Evolutionary conservation across 2,113 vertebrate genomes (phyloP).

Genomic region (Struthidea cinerea): DNA sequence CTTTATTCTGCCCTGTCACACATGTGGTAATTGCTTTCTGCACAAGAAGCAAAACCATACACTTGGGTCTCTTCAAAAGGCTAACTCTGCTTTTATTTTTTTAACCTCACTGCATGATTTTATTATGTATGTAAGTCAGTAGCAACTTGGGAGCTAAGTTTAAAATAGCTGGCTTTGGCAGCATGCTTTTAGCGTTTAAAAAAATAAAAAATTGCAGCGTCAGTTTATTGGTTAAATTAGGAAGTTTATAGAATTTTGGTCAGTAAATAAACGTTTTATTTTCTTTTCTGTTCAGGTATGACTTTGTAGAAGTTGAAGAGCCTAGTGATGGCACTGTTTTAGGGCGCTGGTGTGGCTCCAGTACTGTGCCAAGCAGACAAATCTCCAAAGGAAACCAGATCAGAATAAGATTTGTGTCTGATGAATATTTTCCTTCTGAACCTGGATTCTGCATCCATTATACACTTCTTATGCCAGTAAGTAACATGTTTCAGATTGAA

Average conservation of each 20-base stretch:
- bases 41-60: not conserved
- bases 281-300: slow-evolving; percentile 81
- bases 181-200: not conserved
- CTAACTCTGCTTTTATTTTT: slow-evolving; percentile 15
- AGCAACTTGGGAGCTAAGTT: not conserved
- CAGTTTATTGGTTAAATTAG: not conserved
- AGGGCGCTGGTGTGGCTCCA: slow-evolving; percentile 96
- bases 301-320: slow-evolving; percentile 96
- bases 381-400: slow-evolving; percentile 91
- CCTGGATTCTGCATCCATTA: slow-evolving; percentile 95
- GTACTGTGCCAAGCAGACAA: slow-evolving; percentile 77
- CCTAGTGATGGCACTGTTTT: slow-evolving; percentile 82
- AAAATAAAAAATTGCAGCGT: not conserved
- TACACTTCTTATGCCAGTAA: slow-evolving; percentile 82
- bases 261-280: slow-evolving; percentile 4
- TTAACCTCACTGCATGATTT: not conserved
- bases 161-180: not conserved
- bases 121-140: not conserved
- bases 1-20: not conserved
- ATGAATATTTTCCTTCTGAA: slow-evolving; percentile 94
- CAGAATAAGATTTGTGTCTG: slow-evolving; percentile 90
- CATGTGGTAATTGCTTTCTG: not conserved
- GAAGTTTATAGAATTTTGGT: not conserved
- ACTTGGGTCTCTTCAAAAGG: slow-evolving; percentile 3
- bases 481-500: slow-evolving; percentile 24